These are phyloP conservation scores for Toxotes chatareus DNA, from an alignment of 2,113 vertebrate genomes.

Conservation along the genomic window DNA sequence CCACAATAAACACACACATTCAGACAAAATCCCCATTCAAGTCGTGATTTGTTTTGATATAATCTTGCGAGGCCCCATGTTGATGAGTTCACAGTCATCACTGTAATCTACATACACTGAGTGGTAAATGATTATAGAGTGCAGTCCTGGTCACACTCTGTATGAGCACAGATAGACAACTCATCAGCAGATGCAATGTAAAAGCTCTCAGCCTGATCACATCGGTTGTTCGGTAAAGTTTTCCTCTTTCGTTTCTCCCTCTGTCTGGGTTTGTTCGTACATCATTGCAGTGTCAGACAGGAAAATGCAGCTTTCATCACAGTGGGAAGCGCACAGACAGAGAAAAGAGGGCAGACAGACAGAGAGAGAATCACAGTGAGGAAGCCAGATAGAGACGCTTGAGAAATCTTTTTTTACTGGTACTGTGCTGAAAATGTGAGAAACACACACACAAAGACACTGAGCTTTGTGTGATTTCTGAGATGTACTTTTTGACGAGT, in stretches of 20 bases:
- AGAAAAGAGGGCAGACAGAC: slow-evolving; percentile 34
- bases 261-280: slow-evolving; percentile 27
- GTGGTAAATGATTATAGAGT: slow-evolving; percentile 9
- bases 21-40: slow-evolving; percentile 52
- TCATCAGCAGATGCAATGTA: not conserved
- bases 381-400: not conserved
- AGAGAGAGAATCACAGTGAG: slow-evolving; percentile 9
- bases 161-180: not conserved
- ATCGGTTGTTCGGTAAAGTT: not conserved
- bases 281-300: slow-evolving; percentile 42
- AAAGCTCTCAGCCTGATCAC: not conserved
- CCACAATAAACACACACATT: slow-evolving; percentile 40
- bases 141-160: slow-evolving; percentile 10
- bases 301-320: slow-evolving; percentile 13
- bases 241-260: not conserved
- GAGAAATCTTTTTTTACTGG: slow-evolving; percentile 10
- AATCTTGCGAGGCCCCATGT: slow-evolving; percentile 8
- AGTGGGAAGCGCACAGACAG: not conserved
- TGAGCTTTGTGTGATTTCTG: slow-evolving; percentile 14
- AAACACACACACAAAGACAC: not conserved
- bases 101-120: slow-evolving; percentile 29
- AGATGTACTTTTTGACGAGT: slow-evolving; percentile 46
- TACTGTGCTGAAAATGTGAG: slow-evolving; percentile 15
- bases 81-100: slow-evolving; percentile 18
- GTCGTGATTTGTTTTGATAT: slow-evolving; percentile 43